These are phyloP conservation scores for Sisyra nigra DNA, from an alignment of 2,888 invertebrate genomes.

Conservation along the genomic window DNA sequence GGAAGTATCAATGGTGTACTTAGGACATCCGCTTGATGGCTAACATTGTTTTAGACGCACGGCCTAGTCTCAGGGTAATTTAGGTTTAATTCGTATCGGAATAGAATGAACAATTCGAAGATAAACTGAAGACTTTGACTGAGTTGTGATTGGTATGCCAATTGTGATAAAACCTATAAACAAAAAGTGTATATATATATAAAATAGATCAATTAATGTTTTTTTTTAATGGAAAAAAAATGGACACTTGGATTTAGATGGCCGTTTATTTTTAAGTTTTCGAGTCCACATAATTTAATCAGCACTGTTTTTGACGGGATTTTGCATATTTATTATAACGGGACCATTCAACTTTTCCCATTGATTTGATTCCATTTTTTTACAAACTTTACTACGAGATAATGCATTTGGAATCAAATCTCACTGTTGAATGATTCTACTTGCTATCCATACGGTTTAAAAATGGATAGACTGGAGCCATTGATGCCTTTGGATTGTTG, in stretches of 20 bases:
- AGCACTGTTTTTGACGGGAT: no score
- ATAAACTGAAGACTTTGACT: slow-evolving; percentile 1
- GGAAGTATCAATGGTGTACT: slow-evolving; percentile 97
- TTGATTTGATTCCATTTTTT: no score
- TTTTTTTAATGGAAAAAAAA: neutral
- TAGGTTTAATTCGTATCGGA: neutral
- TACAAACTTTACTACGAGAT: no score
- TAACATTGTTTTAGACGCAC: slow-evolving; percentile 32
- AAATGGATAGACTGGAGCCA: slow-evolving; percentile 7
- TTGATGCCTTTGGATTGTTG: slow-evolving; percentile 13
- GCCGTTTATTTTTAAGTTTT: neutral
- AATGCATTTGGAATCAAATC: no score
- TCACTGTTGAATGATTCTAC: no score
- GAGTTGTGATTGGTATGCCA: slow-evolving; percentile 6
- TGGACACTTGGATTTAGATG: slow-evolving; percentile 1
- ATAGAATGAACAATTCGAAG: neutral
- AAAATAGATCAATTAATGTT: neutral
- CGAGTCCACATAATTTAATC: no score
- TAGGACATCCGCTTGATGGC: slow-evolving; percentile 93
- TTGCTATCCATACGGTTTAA: no score
- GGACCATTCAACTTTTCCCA: no score
- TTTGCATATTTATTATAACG: no score
- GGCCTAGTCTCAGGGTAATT: neutral
- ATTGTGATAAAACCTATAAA: slow-evolving; percentile 7
- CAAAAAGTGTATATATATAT: no score